phyloP scores from a whole-genome alignment of 2,888 invertebrate species.

The Stratiomys singularior region DNA sequence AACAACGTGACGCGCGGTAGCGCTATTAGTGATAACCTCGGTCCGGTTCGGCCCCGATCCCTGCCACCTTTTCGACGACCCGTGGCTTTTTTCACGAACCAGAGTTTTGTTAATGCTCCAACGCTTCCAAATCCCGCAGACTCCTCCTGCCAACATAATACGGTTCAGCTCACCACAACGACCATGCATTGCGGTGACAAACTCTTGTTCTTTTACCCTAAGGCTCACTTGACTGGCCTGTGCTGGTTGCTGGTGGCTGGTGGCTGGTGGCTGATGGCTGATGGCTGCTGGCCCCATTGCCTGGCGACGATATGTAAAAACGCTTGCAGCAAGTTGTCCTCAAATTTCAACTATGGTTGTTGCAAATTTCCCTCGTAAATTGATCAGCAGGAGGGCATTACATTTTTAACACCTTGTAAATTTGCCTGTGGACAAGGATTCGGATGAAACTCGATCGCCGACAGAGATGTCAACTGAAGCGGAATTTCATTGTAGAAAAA shows the following conservation, averaged over 20 bases:
- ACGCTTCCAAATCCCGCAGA: slow-evolving; percentile 29
- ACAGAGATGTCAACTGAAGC: not conserved
- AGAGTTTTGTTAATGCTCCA: slow-evolving; percentile 21
- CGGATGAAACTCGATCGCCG: slow-evolving; percentile 8
- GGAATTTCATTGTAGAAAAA: not conserved
- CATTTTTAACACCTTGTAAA: slow-evolving; percentile 49
- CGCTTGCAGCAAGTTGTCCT: slow-evolving; percentile 30
- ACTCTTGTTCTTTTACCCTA: not conserved
- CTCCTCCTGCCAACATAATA: slow-evolving; percentile 20
- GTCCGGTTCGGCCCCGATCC: slow-evolving; percentile 5
- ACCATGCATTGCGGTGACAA: slow-evolving; percentile 3
- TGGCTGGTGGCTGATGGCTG: too few relatives aligned
- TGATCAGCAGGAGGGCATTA: slow-evolving; percentile 49
- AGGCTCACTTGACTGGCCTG: not conserved
- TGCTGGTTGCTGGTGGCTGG: too few relatives aligned
- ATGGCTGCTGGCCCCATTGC: not conserved
- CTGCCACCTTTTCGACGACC: not conserved
- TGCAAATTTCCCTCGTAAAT: slow-evolving; percentile 14
- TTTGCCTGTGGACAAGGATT: slow-evolving; percentile 14
- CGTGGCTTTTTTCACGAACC: not conserved
- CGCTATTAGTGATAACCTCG: slow-evolving; percentile 30
- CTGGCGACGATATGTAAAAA: not conserved
- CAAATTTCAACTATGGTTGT: slow-evolving; percentile 35
- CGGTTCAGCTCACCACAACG: not conserved
- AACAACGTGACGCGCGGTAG: slow-evolving; percentile 49